Percentiles rank a stretch among this genome's conserved stretches.
Evolutionary conservation across 2,888 invertebrate genomes (phyloP).

Genomic region (Phania funesta): DNA sequence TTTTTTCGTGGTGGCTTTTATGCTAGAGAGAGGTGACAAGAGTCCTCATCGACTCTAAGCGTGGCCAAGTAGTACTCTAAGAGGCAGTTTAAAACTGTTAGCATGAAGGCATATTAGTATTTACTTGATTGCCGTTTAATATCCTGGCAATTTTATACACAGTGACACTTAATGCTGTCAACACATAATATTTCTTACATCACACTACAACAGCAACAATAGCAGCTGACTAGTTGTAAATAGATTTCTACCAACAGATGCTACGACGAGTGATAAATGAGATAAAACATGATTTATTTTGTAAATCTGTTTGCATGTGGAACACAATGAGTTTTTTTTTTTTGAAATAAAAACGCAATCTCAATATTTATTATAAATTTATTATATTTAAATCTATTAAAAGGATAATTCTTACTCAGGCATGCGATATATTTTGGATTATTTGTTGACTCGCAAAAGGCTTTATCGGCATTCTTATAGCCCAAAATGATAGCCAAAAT

Average conservation of each 20-base stretch:
- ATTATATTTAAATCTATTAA: not conserved
- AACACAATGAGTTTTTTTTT: slow-evolving; percentile 55
- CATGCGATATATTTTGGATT: too few species aligned
- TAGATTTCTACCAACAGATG: slow-evolving; percentile 52
- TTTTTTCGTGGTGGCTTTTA: not conserved
- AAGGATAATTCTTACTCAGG: too few species aligned
- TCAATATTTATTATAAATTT: not conserved
- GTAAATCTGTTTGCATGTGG: not conserved
- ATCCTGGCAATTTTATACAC: slow-evolving; percentile 56
- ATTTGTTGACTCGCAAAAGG: too few species aligned
- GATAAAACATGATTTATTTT: slow-evolving; percentile 46
- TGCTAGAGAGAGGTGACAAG: not conserved
- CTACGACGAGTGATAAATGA: slow-evolving; percentile 61
- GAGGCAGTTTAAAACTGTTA: slow-evolving; percentile 12
- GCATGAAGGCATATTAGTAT: slow-evolving; percentile 39
- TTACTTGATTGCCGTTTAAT: slow-evolving; percentile 66
- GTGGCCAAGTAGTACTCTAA: not conserved
- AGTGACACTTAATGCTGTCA: slow-evolving; percentile 64
- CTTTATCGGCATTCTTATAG: too few species aligned
- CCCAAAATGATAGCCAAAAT: too few species aligned
- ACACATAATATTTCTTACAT: slow-evolving; percentile 62
- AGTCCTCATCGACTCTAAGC: not conserved
- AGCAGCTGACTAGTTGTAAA: slow-evolving; percentile 27
- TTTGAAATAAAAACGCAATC: slow-evolving; percentile 49
- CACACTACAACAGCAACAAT: slow-evolving; percentile 30